These are phyloP conservation scores for Sminthurinus aureus DNA, from an alignment of 2,888 invertebrate genomes.

Conservation along the genomic window DNA sequence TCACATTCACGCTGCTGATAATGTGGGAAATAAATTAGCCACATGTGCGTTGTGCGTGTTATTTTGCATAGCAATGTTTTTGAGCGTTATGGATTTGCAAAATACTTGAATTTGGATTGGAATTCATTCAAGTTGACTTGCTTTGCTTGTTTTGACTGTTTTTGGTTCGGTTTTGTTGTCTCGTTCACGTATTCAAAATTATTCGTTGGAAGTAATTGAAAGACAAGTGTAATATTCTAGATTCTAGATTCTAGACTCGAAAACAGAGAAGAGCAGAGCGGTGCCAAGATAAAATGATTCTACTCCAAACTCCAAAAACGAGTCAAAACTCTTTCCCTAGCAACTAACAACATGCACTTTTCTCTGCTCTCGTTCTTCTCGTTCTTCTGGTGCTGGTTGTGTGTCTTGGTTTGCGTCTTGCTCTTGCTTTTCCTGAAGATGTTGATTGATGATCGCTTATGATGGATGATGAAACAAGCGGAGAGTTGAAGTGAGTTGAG, in stretches of 20 bases:
- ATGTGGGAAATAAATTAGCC: too few relatives aligned
- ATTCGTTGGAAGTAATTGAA: conserved; percentile 29
- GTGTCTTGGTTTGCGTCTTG: background rate
- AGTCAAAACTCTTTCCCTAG: background rate
- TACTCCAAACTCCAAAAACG: too few relatives aligned
- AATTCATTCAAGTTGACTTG: too few relatives aligned
- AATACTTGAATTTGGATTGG: too few relatives aligned
- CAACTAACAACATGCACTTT: background rate
- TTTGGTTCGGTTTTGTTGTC: background rate
- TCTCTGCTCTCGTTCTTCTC: background rate
- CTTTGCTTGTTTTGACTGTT: too few relatives aligned
- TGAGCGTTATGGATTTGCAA: too few relatives aligned
- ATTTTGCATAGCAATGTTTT: too few relatives aligned
- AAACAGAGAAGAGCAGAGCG: too few relatives aligned
- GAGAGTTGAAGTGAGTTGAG: background rate
- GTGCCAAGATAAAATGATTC: too few relatives aligned
- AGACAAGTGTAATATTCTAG: background rate
- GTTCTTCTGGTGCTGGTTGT: background rate
- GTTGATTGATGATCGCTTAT: conserved; percentile 40
- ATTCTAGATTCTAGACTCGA: too few relatives aligned
- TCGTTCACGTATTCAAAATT: conserved; percentile 9
- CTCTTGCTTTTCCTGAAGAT: conserved; percentile 15
- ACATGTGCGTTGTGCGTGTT: too few relatives aligned
- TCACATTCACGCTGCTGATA: too few relatives aligned
- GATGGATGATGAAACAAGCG: conserved; percentile 36